Evolutionary conservation across 2,888 invertebrate species (phyloP).

Genomic region (Pseudococcus longispinus): DNA sequence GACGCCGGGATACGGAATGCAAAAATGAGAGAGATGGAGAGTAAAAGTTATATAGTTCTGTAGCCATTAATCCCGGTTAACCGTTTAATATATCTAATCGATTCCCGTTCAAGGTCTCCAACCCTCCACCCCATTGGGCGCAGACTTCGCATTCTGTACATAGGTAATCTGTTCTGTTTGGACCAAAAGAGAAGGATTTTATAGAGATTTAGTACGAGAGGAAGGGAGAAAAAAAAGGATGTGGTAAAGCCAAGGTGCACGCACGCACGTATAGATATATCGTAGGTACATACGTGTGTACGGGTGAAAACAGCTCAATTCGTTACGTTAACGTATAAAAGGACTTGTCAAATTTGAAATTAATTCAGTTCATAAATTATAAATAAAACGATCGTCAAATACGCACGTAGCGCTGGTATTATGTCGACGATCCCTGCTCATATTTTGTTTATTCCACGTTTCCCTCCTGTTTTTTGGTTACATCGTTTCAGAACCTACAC

Average conservation of each 20-base stretch:
- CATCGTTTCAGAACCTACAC: background rate
- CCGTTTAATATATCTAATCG: background rate
- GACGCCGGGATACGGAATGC: background rate
- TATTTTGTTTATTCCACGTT: conserved; percentile 30
- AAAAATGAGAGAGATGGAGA: background rate
- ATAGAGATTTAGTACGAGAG: background rate
- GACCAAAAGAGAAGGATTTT: background rate
- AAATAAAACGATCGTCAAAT: conserved; percentile 15
- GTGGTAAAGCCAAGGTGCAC: background rate
- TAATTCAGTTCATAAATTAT: conserved; percentile 45
- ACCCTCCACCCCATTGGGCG: background rate
- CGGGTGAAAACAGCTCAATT: conserved; percentile 41
- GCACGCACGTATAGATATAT: background rate
- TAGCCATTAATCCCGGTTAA: background rate
- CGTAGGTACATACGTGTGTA: background rate
- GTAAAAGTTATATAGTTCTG: too few relatives aligned
- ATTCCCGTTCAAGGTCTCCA: background rate
- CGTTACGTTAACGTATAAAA: conserved; percentile 40
- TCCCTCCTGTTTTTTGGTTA: background rate
- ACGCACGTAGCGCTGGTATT: conserved; percentile 7
- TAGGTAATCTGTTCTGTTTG: background rate
- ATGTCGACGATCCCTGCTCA: background rate
- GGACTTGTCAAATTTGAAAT: conserved; percentile 41
- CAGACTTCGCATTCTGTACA: too few relatives aligned
- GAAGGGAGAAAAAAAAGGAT: background rate